These are phyloP conservation scores for Hiodon alosoides DNA, from an alignment of 2,113 vertebrate species.

Conservation along the genomic window DNA sequence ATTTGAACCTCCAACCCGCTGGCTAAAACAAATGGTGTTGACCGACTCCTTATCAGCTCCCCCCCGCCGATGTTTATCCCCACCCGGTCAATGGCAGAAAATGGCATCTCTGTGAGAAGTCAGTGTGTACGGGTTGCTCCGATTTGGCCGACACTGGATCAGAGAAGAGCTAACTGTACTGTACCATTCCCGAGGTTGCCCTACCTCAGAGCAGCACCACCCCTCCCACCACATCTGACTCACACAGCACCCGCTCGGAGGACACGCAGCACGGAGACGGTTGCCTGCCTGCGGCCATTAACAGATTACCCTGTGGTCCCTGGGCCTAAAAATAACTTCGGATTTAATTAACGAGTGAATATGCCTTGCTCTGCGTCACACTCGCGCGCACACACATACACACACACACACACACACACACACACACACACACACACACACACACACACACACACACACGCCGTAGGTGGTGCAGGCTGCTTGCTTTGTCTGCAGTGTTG, in stretches of 20 bases:
- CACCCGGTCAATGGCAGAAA: background rate
- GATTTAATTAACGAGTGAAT: constrained; percentile 17
- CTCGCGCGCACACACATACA: no score
- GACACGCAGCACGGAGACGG: constrained; percentile 2
- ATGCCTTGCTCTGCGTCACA: constrained; percentile 15
- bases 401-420: no score
- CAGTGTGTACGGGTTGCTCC: no score
- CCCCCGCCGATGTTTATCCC: no score
- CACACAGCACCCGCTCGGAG: background rate
- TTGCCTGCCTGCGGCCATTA: constrained; percentile 13
- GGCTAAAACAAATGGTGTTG: no score
- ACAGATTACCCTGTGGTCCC: constrained; percentile 16
- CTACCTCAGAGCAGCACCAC: background rate
- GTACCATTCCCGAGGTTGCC: background rate
- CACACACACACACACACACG: background rate
- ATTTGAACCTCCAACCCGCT: no score
- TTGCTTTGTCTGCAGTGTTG: background rate
- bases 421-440: background rate
- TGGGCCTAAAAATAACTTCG: constrained; percentile 17
- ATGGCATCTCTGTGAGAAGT: background rate
- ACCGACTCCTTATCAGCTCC: no score
- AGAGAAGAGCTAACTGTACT: constrained; percentile 1
- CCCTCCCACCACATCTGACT: background rate
- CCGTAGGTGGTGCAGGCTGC: background rate
- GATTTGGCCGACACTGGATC: no score